Base-by-base conservation (phyloP, 2,888 invertebrate species). In the Busseola fusca region DNA sequence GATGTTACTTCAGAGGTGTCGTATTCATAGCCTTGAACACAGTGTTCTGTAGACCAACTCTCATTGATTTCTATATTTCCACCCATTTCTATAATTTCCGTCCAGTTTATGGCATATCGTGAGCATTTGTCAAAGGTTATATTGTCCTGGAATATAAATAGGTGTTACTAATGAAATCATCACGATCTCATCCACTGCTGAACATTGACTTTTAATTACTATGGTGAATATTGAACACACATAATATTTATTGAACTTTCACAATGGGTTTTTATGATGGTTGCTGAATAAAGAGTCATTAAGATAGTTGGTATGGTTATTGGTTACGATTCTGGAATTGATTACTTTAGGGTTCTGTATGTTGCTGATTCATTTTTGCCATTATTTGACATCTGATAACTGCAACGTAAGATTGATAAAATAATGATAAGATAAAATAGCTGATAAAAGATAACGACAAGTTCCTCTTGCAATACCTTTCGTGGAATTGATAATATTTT, bases 21-120 rank as follows among this genome's bases (percentile, higher is more conserved):
- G 87, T 98, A 98, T 86, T 97, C 98, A 97, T 98, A 98, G 45
- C 98, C 98, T 88, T 97, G 96, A 58, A 94, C 88, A 89, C 98
- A 98, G 10, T 96, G 94, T 86, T 97, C 97, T 9, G 96, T 91
- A 0, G 97, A 96, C 97, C 97, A 98, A 85, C 78, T 87, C 34
- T 69, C 74, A 58, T 97, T 97, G 3, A 96, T 92, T 77, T 93
- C 90, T 14, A 90, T 84, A 80, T 90, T 84, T 27, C 88, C 80
- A 70, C 88, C 84, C 52, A 87, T 89, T 69, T 91, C 85, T 76
- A 94, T 89, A 64, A 97, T 87, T 56, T 96, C 92, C 0, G 96
- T 95, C 97, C 98, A 98, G 91, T 98, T 97, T 48, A 98, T 95
- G 60, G 97, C 96, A 91, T 97, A 98, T 65, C 97, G 96, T 69